Base-by-base conservation (phyloP, 2,113 vertebrate species). In the Hyperoodon ampullatus region DNA sequence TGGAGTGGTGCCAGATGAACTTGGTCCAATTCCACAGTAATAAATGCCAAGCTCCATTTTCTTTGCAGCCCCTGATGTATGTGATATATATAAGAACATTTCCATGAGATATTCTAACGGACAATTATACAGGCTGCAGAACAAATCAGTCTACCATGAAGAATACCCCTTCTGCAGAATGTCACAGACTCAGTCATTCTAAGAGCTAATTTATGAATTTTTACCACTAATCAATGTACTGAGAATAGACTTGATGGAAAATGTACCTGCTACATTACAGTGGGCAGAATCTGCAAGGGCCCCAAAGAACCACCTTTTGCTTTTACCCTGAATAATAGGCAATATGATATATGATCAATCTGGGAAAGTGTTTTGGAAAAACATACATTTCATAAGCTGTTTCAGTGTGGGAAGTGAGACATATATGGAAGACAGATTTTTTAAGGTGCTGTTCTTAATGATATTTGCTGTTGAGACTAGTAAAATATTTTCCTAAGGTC, bases 151-250 rank as follows among this genome's bases (percentile, higher is more conserved):
- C 63, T 65, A 24, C 50, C 50, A 60, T 74, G 71, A 90, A 94
- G 63, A 97, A 71, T 28, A 39, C 13, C 44, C 18, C 33, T n/a
- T 71, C 13, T 47, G 53, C 24, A 91, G 53, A 93, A 78, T 39
- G 63, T 55, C 85, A 47, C 23, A 80, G 77, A 86, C 58, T 86
- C 74, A 44, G 61, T 68, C 66, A 86, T 82, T 92, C 55, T 74
- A 28, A 85, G 53, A 90, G 83, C 74, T 88, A 85, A 68, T 77
- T 72, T 65, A 90, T 81, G 35, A 89, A 50, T 77, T 83, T 85
- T 61, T 60, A 94, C 65, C 39, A 70, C 68, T 89, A 84, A 92
- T 96, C 74, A 83, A n/a, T 90, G 42, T 44, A 21, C 14, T 65
- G 33, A 95, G 13, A 80, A 10, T 39, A 63, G 42, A 70, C 19